These are phyloP conservation scores for Pavo muticus DNA, from an alignment of 2,113 vertebrate genomes.

Conservation along the genomic window DNA sequence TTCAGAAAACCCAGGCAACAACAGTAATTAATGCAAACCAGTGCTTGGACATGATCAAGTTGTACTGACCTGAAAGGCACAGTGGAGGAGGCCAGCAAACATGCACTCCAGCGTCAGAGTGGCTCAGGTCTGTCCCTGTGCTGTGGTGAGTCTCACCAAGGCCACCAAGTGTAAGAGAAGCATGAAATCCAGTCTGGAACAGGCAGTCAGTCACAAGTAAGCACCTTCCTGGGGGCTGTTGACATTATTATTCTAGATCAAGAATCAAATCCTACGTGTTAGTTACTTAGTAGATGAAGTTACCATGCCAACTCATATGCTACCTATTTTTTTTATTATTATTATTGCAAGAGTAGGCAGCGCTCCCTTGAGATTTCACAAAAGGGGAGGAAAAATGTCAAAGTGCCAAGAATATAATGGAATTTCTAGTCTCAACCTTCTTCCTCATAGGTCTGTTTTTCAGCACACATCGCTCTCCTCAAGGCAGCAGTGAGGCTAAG, in stretches of 20 bases:
- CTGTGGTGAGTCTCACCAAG: neutral
- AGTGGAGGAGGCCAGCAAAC: neutral
- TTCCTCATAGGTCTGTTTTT: conserved; percentile 61
- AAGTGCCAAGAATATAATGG: conserved; percentile 61
- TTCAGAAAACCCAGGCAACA: neutral
- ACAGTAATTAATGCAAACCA: neutral
- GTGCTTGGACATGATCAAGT: neutral
- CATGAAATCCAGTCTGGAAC: neutral
- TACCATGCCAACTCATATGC: conserved; percentile 76
- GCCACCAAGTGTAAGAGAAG: neutral
- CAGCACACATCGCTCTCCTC: conserved; percentile 32
- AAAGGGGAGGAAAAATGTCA: conserved; percentile 68
- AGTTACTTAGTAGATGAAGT: conserved; percentile 73
- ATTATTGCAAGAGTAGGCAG: conserved; percentile 67
- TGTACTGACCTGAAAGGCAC: neutral
- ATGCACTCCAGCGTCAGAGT: neutral
- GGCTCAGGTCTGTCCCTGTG: neutral
- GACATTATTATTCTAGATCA: conserved; percentile 70
- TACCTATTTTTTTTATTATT: conserved; percentile 56
- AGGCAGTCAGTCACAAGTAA: conserved; percentile 19
- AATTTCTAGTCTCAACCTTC: conserved; percentile 54
- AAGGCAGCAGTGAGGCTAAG: conserved; percentile 27
- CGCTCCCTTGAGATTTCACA: conserved; percentile 51
- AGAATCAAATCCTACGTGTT: conserved; percentile 57
- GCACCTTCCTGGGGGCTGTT: conserved; percentile 59